Conservation (phyloP, 1,140 invertebrate species). For the Centruroides vittatus region DNA sequence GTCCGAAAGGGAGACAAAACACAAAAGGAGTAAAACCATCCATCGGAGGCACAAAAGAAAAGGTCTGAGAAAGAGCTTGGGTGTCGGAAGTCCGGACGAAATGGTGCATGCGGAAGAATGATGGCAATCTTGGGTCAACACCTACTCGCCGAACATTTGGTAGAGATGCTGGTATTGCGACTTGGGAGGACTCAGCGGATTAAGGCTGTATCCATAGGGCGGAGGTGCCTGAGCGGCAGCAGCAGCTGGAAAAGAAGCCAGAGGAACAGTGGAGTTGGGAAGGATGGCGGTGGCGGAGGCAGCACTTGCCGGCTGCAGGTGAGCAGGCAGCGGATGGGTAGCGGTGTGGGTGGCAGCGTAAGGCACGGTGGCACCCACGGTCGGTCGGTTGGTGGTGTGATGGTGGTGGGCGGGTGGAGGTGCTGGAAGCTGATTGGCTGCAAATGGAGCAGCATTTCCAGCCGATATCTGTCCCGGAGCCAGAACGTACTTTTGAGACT, state of each 20-base stretch:
- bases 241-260: conserved; percentile 9
- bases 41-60: too few relatives aligned
- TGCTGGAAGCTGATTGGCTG: conserved; percentile 11
- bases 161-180: conserved; percentile 15
- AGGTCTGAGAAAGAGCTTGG: too few relatives aligned
- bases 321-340: conserved; percentile 6
- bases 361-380: conserved; percentile 10
- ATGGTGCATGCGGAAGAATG: too few relatives aligned
- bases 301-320: conserved; percentile 11
- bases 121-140: too few relatives aligned
- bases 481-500: conserved; percentile 19
- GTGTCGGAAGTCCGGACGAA: too few relatives aligned
- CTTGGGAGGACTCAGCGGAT: conserved; percentile 13
- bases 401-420: conserved; percentile 20
- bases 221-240: neutral
- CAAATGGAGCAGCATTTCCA: conserved; percentile 1
- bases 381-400: conserved; percentile 8
- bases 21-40: too few relatives aligned
- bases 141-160: conserved; percentile 15
- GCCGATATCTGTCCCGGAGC: conserved; percentile 14
- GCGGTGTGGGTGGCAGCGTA: conserved; percentile 6
- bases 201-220: conserved; percentile 13
- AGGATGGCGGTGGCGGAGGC: conserved; percentile 9
- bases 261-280: conserved; percentile 4
- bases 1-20: too few relatives aligned